Conservation (phyloP, 2,797 vertebrate species). For the Stomatorhinus walkeri region DNA sequence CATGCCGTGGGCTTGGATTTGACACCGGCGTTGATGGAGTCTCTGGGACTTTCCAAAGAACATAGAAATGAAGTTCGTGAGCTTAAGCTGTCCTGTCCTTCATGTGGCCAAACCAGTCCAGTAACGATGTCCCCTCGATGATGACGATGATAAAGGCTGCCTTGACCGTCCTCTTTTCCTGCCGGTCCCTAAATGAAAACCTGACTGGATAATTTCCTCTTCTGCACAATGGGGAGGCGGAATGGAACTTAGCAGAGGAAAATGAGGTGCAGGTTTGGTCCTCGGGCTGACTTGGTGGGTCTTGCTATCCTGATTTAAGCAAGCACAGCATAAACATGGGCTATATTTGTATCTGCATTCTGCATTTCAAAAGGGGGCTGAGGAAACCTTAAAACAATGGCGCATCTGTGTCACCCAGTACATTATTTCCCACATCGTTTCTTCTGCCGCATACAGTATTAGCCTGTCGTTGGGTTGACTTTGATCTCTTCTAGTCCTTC, state of each 20-base stretch:
- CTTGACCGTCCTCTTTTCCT: neutral
- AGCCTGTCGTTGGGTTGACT: neutral
- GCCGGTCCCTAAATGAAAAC: conserved; percentile 20
- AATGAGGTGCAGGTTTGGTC: conserved; percentile 9
- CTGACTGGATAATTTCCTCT: conserved; percentile 28
- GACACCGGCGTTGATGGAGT: conserved; percentile 1
- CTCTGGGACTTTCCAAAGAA: conserved; percentile 29
- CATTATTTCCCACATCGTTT: neutral
- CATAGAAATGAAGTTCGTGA: conserved; percentile 12
- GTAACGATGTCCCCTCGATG: conserved; percentile 48
- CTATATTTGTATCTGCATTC: neutral
- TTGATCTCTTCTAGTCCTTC: neutral
- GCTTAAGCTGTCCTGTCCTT: conserved; percentile 49
- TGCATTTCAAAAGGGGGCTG: neutral
- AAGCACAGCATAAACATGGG: neutral
- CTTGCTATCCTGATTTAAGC: neutral
- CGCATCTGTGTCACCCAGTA: neutral
- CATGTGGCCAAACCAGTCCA: conserved; percentile 46
- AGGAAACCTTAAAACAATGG: neutral
- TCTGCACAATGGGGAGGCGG: conserved; percentile 7
- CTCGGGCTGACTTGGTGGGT: neutral
- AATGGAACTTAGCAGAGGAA: neutral
- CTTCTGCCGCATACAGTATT: neutral
- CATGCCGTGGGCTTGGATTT: neutral
- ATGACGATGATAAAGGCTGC: conserved; percentile 49